These are phyloP conservation scores for Euphydryas editha DNA, from an alignment of 2,888 invertebrate species.

Conservation along the genomic window DNA sequence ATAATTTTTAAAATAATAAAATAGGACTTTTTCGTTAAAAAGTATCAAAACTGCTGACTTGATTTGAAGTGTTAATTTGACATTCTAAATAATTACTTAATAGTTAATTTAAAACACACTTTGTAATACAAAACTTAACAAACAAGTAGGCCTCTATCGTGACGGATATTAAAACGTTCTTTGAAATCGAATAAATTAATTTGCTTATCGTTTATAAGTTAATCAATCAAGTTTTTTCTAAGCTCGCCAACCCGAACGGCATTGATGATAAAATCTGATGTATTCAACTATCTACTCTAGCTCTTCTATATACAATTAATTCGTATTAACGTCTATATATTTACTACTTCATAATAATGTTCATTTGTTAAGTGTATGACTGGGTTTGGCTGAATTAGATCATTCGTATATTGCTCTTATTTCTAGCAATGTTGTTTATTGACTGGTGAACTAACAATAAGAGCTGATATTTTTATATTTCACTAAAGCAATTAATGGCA, in stretches of 20 bases:
- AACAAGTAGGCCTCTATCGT: constrained; percentile 22
- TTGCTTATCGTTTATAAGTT: constrained; percentile 37
- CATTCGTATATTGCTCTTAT: constrained; percentile 28
- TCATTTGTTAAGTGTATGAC: constrained; percentile 25
- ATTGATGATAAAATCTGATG: constrained; percentile 30
- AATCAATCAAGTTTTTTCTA: constrained; percentile 38
- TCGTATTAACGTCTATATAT: constrained; percentile 11
- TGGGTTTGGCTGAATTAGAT: constrained; percentile 40
- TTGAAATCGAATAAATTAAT: constrained; percentile 40
- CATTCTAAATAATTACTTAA: neutral
- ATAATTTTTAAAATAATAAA: too few species aligned
- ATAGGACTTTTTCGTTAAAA: too few species aligned
- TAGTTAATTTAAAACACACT: constrained; percentile 10
- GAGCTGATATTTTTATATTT: too few species aligned
- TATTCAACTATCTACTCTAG: constrained; percentile 16
- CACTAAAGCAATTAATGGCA: too few species aligned
- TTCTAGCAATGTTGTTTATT: constrained; percentile 13
- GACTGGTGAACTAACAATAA: too few species aligned
- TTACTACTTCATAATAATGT: constrained; percentile 15
- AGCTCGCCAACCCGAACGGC: constrained; percentile 22
- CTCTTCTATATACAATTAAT: constrained; percentile 11
- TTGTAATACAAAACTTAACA: constrained; percentile 22
- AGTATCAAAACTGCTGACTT: too few species aligned
- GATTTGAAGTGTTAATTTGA: neutral
- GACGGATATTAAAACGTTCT: constrained; percentile 32